Evolutionary conservation across 2,797 vertebrate species (phyloP), one percentile per base, ranked within the genome.

Genomic region (Gymnocypris eckloni): DNA sequence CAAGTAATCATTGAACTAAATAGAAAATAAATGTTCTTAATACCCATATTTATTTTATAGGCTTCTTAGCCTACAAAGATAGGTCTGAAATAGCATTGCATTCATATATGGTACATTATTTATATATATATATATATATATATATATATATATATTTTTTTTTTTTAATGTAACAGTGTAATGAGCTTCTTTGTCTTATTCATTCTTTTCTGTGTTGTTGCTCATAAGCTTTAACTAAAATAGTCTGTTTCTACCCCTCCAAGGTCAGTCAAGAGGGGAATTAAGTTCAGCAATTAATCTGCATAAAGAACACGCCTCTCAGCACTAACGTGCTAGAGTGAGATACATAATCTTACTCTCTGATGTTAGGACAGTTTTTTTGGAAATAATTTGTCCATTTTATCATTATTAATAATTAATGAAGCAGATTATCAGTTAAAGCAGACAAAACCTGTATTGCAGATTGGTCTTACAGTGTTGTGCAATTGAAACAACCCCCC

Each of bases 271-370:
- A 45, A 88, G 82, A 84, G 76, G 90, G 90, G 92, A 94, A 93
- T 94, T 92, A 85, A 84, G 89, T 87, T 85, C 90, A 88, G 91
- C 93, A 94, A 94, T 95, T 96, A 94, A 95, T 91, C 86, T 91
- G 89, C 93, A 92, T 87, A 91, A 88, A 90, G 90, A 90, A 92
- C 92, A 93, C 88, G 89, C 90, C 91, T 92, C 87, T 87, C 84
- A 89, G 90, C 91, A 86, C 84, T 64, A 89, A 85, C 82, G 50
- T 86, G 72, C 84, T 82, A 69, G 69, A 85, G 66, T 86, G 85
- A 89, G 84, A 85, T 80, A 82, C 66, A 80, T 83, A 81, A 71
- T 82, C 88, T 52, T 59, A 13, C 59, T 54, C 20, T 83, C 25
- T 67, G 73, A 69, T 78, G 61, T 66, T 52, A 15, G 11, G 25